Conservation (phyloP, 2,888 invertebrate species). For the Pristionchus entomophagus region DNA sequence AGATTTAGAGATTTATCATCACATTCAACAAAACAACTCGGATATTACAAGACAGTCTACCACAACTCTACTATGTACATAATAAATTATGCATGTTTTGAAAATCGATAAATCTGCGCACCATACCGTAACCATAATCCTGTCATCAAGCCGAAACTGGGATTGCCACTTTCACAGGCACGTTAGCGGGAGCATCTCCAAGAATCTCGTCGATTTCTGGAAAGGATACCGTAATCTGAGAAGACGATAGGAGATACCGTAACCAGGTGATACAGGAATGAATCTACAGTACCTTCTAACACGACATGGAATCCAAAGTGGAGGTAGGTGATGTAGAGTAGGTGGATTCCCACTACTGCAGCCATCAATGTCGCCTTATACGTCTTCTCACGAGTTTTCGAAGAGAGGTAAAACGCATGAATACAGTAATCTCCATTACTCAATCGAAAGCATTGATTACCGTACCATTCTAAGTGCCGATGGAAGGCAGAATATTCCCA, state of each 20-base stretch:
- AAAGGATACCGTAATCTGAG: not conserved
- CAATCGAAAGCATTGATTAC: not conserved
- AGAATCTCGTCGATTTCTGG: slow-evolving; percentile 47
- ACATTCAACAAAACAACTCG: not conserved
- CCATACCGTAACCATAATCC: slow-evolving; percentile 26
- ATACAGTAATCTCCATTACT: not conserved
- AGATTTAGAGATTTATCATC: not conserved
- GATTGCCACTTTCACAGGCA: not conserved
- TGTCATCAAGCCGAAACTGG: not conserved
- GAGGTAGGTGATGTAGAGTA: slow-evolving; percentile 78
- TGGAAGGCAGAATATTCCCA: slow-evolving; percentile 77
- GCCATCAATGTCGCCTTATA: slow-evolving; percentile 69
- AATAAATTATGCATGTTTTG: slow-evolving; percentile 28
- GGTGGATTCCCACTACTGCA: slow-evolving; percentile 76
- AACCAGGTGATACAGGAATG: not conserved
- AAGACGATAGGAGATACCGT: not conserved
- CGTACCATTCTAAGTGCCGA: slow-evolving; percentile 78
- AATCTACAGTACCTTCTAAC: slow-evolving; percentile 74
- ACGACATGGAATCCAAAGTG: slow-evolving; percentile 79
- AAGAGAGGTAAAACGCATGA: slow-evolving; percentile 76
- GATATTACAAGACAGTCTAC: not conserved
- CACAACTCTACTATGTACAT: slow-evolving; percentile 16
- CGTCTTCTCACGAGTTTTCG: slow-evolving; percentile 76
- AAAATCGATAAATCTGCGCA: slow-evolving; percentile 16
- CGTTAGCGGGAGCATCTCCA: slow-evolving; percentile 24